A percentile compares a stretch with the other conserved stretches of the same genome.
phyloP scores from a whole-genome alignment of 2,113 vertebrate genomes.

The Callopanchax toddi region DNA sequence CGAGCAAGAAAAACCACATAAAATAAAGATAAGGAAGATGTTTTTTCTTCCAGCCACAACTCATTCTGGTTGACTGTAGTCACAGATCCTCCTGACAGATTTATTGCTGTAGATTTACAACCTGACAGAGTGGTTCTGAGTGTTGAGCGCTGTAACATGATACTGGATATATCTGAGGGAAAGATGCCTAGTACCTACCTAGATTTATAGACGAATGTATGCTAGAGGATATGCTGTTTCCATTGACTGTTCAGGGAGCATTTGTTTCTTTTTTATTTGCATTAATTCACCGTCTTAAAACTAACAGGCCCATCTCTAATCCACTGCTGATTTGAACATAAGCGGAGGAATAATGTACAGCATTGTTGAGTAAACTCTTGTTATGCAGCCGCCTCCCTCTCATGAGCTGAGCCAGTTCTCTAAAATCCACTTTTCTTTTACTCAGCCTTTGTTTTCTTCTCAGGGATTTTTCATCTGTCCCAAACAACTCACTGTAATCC shows the following conservation, averaged over 20 bases:
- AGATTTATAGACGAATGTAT: no score
- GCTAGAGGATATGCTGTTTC: no score
- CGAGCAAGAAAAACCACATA: not conserved
- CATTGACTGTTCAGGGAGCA: not conserved
- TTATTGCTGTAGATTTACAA: not conserved
- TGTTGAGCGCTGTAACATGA: not conserved
- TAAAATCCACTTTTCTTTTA: constrained; percentile 63
- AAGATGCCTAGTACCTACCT: not conserved
- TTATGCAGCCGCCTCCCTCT: constrained; percentile 12
- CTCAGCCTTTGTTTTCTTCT: constrained; percentile 48
- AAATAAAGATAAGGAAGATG: not conserved
- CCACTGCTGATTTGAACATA: not conserved
- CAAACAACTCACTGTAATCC: constrained; percentile 63
- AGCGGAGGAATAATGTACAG: not conserved
- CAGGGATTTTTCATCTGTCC: constrained; percentile 39
- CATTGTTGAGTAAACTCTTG: constrained; percentile 4
- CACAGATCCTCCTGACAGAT: not conserved
- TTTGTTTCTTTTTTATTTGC: not conserved
- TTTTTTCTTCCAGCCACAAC: not conserved
- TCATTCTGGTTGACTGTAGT: no score
- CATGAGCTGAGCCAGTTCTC: constrained; percentile 32
- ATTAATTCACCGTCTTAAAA: not conserved
- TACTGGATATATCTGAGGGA: not conserved
- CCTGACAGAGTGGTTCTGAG: not conserved
- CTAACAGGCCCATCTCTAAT: not conserved